phyloP scores from a whole-genome alignment of 2,888 invertebrate genomes.

The Dryomyza anilis region DNA sequence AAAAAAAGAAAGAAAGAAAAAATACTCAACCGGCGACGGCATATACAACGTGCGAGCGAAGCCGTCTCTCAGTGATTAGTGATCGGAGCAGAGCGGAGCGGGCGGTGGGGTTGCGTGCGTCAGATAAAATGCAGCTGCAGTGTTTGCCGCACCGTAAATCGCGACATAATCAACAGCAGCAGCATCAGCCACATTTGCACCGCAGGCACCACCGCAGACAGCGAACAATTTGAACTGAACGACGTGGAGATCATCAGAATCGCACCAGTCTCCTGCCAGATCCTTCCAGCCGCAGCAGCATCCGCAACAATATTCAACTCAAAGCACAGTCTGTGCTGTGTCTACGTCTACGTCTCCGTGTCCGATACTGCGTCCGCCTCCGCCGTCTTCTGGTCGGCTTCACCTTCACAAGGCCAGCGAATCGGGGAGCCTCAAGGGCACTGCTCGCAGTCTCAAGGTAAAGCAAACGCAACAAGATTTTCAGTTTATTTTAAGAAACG shows the following conservation, averaged over 20 bases:
- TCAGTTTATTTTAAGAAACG: not conserved
- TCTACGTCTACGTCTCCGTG: not conserved
- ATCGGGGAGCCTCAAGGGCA: not conserved
- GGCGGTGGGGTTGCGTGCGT: not conserved
- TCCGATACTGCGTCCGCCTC: not conserved
- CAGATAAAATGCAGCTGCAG: slow-evolving; percentile 3
- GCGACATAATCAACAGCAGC: not conserved
- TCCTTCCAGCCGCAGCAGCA: not conserved
- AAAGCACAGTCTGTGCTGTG: not conserved
- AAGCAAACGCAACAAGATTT: not conserved
- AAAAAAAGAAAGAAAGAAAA: not conserved
- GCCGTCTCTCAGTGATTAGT: not conserved
- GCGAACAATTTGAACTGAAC: not conserved
- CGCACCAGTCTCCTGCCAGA: not conserved
- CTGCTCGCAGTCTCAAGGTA: slow-evolving; percentile 21
- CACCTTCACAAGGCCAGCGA: not conserved
- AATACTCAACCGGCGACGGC: not conserved
- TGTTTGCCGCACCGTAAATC: not conserved
- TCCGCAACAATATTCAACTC: slow-evolving; percentile 7
- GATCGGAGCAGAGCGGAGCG: not conserved
- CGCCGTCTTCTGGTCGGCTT: not conserved
- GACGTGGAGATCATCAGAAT: not conserved
- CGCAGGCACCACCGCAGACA: not conserved
- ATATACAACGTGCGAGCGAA: not conserved
- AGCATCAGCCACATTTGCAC: not conserved